These are phyloP conservation scores for Drosophila picticornis DNA, from an alignment of 2,888 invertebrate genomes.

Conservation along the genomic window DNA sequence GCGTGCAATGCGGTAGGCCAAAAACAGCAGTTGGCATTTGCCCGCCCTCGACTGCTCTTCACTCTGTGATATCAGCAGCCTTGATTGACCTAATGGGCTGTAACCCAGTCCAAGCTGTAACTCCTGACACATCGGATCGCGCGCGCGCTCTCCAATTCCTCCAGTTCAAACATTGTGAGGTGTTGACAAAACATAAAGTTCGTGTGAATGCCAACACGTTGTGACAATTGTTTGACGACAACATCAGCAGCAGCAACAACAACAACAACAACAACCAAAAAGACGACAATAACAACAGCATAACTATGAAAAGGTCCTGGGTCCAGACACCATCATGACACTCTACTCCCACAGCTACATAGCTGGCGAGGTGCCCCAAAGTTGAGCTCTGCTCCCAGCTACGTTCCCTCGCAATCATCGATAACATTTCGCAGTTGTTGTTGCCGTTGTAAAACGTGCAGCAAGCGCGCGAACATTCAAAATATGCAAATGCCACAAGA, in stretches of 20 bases:
- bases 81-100: constrained; percentile 22
- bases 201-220: constrained; percentile 83
- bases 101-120: constrained; percentile 30
- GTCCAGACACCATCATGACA: constrained; percentile 34
- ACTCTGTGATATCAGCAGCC: constrained; percentile 5
- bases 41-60: neutral
- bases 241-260: constrained; percentile 42
- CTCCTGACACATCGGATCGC: constrained; percentile 45
- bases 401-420: constrained; percentile 62
- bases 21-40: constrained; percentile 8
- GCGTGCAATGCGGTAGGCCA: constrained; percentile 81
- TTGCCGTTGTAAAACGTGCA: constrained; percentile 74
- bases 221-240: constrained; percentile 80
- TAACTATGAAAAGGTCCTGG: constrained; percentile 70
- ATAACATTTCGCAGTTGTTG: constrained; percentile 69
- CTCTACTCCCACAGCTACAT: constrained; percentile 44
- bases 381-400: constrained; percentile 31
- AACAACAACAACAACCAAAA: constrained; percentile 28
- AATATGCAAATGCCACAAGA: constrained; percentile 77
- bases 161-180: constrained; percentile 56
- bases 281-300: constrained; percentile 41
- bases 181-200: constrained; percentile 82
- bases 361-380: constrained; percentile 2
- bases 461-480: constrained; percentile 70
- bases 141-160: neutral